Evolutionary conservation across 2,888 invertebrate genomes (phyloP).

Genomic region (Drosophila pegasa): DNA sequence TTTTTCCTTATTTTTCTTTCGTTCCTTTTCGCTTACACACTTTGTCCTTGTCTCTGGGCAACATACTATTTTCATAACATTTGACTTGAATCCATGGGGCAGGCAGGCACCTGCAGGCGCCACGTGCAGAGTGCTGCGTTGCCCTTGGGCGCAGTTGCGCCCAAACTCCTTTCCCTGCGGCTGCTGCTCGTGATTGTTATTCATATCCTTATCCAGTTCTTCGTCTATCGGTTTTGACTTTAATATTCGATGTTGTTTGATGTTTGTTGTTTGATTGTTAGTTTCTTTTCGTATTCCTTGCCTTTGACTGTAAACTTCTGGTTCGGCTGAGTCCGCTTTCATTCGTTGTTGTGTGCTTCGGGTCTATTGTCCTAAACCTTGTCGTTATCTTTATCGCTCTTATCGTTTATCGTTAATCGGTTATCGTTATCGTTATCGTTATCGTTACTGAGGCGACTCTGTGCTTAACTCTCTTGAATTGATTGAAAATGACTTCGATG

Average conservation of each 20-base stretch:
- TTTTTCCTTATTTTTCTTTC: too few relatives aligned
- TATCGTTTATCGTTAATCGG: constrained; percentile 40
- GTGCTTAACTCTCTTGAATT: constrained; percentile 46
- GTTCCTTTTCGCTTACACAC: constrained; percentile 53
- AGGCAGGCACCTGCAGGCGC: constrained; percentile 55
- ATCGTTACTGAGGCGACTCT: constrained; percentile 28
- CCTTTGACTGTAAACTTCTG: constrained; percentile 24
- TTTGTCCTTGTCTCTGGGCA: constrained; percentile 73
- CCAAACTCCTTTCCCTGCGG: constrained; percentile 45
- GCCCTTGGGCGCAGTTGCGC: constrained; percentile 43
- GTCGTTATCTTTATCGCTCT: constrained; percentile 1
- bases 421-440: constrained; percentile 18
- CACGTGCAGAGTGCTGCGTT: constrained; percentile 50
- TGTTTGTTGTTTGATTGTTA: constrained; percentile 34
- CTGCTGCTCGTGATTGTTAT: constrained; percentile 47
- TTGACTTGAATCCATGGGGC: constrained; percentile 66
- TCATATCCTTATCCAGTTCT: constrained; percentile 6
- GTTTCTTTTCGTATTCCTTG: constrained; percentile 43
- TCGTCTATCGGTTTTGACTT: constrained; percentile 21
- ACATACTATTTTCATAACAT: constrained; percentile 56
- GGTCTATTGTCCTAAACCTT: constrained; percentile 24
- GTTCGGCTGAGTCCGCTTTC: constrained; percentile 56
- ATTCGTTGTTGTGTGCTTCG: constrained; percentile 61
- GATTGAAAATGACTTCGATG: constrained; percentile 66
- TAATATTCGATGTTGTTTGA: constrained; percentile 40